Conservation (phyloP, 2,888 invertebrate species). For the Cephus pygmeus region DNA sequence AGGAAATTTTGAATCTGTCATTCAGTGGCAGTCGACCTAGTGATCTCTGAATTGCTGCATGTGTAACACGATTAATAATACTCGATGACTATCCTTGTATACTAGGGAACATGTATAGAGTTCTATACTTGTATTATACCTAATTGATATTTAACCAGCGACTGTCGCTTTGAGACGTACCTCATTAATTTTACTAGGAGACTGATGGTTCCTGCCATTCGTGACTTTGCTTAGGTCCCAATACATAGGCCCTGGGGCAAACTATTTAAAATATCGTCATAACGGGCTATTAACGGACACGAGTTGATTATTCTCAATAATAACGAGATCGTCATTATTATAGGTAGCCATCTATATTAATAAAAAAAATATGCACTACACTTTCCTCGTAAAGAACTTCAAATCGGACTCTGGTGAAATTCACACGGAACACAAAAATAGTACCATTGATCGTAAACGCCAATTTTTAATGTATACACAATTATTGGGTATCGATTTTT, state of each 20-base stretch:
- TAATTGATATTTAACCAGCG: neutral
- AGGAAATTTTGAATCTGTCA: neutral
- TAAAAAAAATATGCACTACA: neutral
- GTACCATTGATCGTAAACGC: neutral
- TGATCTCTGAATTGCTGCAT: neutral
- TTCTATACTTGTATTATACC: neutral
- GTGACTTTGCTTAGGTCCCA: neutral
- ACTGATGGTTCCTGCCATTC: neutral
- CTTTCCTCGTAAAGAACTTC: neutral
- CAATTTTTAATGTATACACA: neutral
- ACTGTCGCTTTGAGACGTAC: neutral
- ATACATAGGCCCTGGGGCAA: neutral
- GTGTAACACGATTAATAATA: neutral
- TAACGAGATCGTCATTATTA: neutral
- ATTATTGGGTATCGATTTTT: neutral
- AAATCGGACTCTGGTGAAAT: too few relatives aligned
- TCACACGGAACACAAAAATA: too few relatives aligned
- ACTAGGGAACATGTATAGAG: neutral
- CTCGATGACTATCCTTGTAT: neutral
- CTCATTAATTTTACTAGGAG: neutral
- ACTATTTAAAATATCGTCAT: neutral
- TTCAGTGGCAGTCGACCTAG: neutral
- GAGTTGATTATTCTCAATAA: neutral
- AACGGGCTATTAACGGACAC: neutral
- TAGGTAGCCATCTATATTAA: neutral